Conservation (phyloP, 2,797 vertebrate genomes). For the Hypotaenidia philippensis region DNA sequence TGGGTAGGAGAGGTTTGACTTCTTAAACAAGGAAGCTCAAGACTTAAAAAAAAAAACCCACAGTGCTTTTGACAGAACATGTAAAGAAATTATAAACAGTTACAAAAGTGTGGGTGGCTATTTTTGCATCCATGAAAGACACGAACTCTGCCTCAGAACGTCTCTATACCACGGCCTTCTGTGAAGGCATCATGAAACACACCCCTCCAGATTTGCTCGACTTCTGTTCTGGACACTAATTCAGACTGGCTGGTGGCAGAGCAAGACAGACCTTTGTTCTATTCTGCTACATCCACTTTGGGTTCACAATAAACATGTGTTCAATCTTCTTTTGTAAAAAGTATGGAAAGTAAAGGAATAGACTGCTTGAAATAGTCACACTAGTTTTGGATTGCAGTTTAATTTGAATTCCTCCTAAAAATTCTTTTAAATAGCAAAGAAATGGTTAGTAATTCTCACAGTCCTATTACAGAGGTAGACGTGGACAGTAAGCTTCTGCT, state of each 20-base stretch:
- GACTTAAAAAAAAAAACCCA: not conserved
- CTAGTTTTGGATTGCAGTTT: not conserved
- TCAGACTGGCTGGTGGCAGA: not conserved
- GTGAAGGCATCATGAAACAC: not conserved
- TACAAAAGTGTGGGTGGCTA: not conserved
- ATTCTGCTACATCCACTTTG: not conserved
- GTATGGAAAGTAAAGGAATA: not conserved
- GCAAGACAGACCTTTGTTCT: not conserved
- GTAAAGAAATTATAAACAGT: no score
- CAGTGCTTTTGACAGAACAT: not conserved
- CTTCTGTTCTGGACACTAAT: not conserved
- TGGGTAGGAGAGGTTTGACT: not conserved
- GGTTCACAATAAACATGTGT: not conserved
- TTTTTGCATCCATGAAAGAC: not conserved
- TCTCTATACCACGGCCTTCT: not conserved
- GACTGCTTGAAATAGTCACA: not conserved
- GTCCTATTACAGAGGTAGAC: not conserved
- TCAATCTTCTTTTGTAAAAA: not conserved
- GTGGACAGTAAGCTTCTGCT: not conserved
- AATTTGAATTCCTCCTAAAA: not conserved
- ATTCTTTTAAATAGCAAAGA: not conserved
- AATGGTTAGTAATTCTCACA: not conserved
- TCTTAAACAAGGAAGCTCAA: not conserved
- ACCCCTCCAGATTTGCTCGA: not conserved
- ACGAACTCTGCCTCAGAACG: not conserved